Base-by-base conservation (phyloP, 2,888 invertebrate species). In the Cantharis rufa region DNA sequence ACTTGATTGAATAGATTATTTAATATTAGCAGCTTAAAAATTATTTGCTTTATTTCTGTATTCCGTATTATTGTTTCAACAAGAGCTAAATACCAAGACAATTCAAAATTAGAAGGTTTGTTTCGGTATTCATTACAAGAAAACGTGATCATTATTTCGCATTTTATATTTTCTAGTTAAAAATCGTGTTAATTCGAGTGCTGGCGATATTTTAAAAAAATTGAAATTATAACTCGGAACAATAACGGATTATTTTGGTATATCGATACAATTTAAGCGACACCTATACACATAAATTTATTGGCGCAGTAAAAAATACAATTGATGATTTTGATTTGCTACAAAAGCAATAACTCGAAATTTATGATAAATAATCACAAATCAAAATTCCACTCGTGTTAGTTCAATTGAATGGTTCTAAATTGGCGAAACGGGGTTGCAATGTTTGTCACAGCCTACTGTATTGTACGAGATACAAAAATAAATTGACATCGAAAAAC, bases 401-500 rank as follows among this genome's bases (percentile, higher is more conserved):
- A 80, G 84, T 82, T 82, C 85, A 85, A 85, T 83, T 87, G 86
- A 87, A 88, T 86, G 86, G 83, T 84, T 82, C 84, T 84, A 87
- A 88, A 87, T 88, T 88, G 87, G 84, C 85, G 85, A 83, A 84
- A 82, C 84, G 83, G 84, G 84, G 83, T 80, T 82, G 83, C 82
- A 83, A 80, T 87, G 88, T 87, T 88, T 87, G 87, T 85, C 85
- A 83, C 85, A 81, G 86, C 86, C 86, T 86, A 83, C 85, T 82
- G 84, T 83, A 86, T 88, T 88, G 88, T 88, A 79, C 75, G 72
- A 81, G 81, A 84, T 84, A 88, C 87, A 88, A 88, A 88, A 88
- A 88, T 88, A 87, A 88, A 88, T 88, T 88, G 88, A 86, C 88
- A 87, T 86, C 85, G 86, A 87, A 88, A 88, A 88, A 88, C 87